Conservation (phyloP, 2,797 vertebrate species). For the Novumbra hubbsi region DNA sequence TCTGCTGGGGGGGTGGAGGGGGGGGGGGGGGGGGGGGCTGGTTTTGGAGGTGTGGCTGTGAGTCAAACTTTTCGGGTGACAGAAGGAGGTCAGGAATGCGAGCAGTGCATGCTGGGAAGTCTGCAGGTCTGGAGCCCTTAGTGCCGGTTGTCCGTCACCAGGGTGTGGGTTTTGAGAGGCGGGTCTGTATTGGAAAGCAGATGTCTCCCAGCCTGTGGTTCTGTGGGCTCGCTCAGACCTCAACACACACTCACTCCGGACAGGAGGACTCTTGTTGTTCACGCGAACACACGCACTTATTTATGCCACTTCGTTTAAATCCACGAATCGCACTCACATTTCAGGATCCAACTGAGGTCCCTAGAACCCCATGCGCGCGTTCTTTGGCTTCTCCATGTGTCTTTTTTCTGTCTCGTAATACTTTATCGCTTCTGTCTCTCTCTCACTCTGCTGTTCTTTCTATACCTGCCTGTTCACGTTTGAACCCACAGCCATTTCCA, state of each 20-base stretch:
- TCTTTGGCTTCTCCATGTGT: conserved; percentile 27
- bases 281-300: not conserved
- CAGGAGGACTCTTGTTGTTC: not conserved
- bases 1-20: not conserved
- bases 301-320: too few relatives aligned
- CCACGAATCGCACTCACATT: too few relatives aligned
- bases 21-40: conserved; percentile 24
- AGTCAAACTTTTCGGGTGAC: conserved; percentile 64
- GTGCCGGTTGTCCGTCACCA: conserved; percentile 36
- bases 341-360: too few relatives aligned
- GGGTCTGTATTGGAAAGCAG: conserved; percentile 68
- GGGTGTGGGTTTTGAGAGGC: conserved; percentile 60
- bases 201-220: conserved; percentile 55
- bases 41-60: conserved; percentile 38
- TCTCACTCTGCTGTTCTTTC: conserved; percentile 23
- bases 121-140: conserved; percentile 57
- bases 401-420: conserved; percentile 20
- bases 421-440: conserved; percentile 28
- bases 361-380: not conserved
- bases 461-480: not conserved
- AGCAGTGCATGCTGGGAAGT: conserved; percentile 68
- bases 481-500: not conserved
- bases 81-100: conserved; percentile 75
- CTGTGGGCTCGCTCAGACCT: not conserved
- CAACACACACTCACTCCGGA: conserved; percentile 33